Evolutionary conservation across 2,888 invertebrate species (phyloP), one percentile per base, ranked within the genome.

Genomic region (Strigamia crassipes): DNA sequence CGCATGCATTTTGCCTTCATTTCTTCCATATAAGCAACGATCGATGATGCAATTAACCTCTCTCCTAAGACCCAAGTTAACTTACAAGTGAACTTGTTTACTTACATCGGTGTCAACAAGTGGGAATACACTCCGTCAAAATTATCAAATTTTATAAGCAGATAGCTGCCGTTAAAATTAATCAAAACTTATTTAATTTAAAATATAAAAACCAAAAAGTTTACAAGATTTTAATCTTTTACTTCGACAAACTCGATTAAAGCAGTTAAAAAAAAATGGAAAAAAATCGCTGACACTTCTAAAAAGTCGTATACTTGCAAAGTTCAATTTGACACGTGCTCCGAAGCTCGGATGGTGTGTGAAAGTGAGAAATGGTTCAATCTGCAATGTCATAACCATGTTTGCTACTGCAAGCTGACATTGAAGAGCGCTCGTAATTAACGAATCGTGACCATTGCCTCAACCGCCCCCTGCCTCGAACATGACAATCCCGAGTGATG

Each of bases 361-460:
- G 66, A 66, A 66, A 66, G 66, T 66, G 73, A 73, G 73, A 73
- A 73, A 73, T 73, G 73, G 73, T 73, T 73, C 73, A 73, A 73
- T 73, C 73, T 73, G 73, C 73, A 73, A 23, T 27, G 73, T 31
- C 73, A 73, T 73, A 73, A 31, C 73, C 73, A 73, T 73, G 73
- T 73, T 73, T 73, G 73, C 73, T 73, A 73, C 73, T 73, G 73
- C 73, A 73, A 73, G 31, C 73, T 73, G 73, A 73, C 73, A 73
- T 27, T 73, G 73, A 73, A 73, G 73, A 73, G 73, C 73, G 27
- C 73, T 27, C 73, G 73, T 73, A 73, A 73, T 73, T 73, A 73
- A 73, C 73, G 73, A 73, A 73, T 73, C 73, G 73, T 73, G 73
- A 73, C 73, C 73, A 73, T 31, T 31, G 23, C 31, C 23, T 27